Evolutionary conservation across 2,113 vertebrate genomes (phyloP), one percentile per base, ranked within the genome.

Genomic region (Aegithalos caudatus): DNA sequence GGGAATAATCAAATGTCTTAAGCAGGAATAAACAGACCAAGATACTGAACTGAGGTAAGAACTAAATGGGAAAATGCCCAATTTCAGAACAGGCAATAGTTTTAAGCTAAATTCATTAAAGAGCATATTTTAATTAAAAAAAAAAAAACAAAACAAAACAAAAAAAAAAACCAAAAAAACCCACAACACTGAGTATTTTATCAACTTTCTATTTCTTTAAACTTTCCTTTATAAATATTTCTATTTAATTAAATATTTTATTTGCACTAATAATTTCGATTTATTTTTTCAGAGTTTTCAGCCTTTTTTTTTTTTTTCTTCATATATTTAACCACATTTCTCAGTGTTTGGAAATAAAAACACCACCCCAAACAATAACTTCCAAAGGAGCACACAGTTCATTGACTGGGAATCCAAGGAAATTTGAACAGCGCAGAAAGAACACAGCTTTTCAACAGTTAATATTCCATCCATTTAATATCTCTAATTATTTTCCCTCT

Each of bases 401-500:
- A 27, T 22, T 94, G 50, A 35, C 28, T 84, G 74, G 86, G 31
- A 90, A 42, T 84, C 81, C 38, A 78, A 78, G 95, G 67, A 70
- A 94, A 91, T 73, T 82, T 31, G 47, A 94, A 71, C 40, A 92
- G 50, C 57, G 72, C 85, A 74, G 77, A 94, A 87, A 51, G 80
- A 94, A 45, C 53, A 60, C 62, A 88, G 97, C 54, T 95, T 96
- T 94, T 88, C 81, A 98, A 97, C 67, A 95, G 97, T 98, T 98
- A 98, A 98, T 97, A 95, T 96, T 97, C 84, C 54, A 95, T 96
- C 90, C 91, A 97, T 98, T 98, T 98, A 98, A 98, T 98, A 98
- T 97, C 94, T 97, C 97, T 98, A 98, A 98, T 98, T 98, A 98
- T 97, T 98, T 97, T 98, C 86, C 73, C 61, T 97, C 96, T 96